Percentiles rank a stretch among this genome's conserved stretches.
These are phyloP conservation scores for Drosophila hamatofila DNA, from an alignment of 2,888 invertebrate species.

Conservation along the genomic window DNA sequence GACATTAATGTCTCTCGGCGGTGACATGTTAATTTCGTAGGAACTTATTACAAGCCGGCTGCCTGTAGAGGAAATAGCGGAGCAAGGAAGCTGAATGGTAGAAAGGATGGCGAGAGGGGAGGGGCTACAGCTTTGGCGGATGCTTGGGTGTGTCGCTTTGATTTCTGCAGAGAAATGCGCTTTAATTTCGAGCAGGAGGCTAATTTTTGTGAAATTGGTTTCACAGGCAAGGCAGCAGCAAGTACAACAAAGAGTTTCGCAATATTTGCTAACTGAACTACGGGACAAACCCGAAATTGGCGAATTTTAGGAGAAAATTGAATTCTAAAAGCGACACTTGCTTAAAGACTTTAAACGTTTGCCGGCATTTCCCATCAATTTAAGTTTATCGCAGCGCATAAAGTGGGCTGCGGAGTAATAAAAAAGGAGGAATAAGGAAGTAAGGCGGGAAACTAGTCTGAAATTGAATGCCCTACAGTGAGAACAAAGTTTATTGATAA, in stretches of 20 bases:
- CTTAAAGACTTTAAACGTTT: slow-evolving; percentile 44
- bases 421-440: neutral
- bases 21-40: slow-evolving; percentile 74
- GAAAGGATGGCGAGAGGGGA: neutral
- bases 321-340: neutral
- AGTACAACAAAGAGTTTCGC: slow-evolving; percentile 8
- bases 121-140: neutral
- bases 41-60: slow-evolving; percentile 66
- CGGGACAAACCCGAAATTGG: neutral
- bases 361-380: slow-evolving; percentile 63
- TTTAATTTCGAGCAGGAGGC: slow-evolving; percentile 70
- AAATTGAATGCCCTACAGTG: neutral
- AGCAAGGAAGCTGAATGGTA: neutral
- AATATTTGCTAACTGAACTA: slow-evolving; percentile 18
- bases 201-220: slow-evolving; percentile 69
- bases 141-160: slow-evolving; percentile 49
- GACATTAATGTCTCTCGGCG: slow-evolving; percentile 71
- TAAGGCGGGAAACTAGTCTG: neutral
- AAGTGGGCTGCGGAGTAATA: slow-evolving; percentile 18
- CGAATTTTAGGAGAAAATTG: neutral
- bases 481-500: neutral
- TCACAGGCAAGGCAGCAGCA: slow-evolving; percentile 18
- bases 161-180: slow-evolving; percentile 60
- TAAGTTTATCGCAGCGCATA: slow-evolving; percentile 56
- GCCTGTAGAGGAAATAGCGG: slow-evolving; percentile 11